These are phyloP conservation scores for Drosophila willistoni DNA, from an alignment of 1,140 invertebrate genomes.

Conservation along the genomic window DNA sequence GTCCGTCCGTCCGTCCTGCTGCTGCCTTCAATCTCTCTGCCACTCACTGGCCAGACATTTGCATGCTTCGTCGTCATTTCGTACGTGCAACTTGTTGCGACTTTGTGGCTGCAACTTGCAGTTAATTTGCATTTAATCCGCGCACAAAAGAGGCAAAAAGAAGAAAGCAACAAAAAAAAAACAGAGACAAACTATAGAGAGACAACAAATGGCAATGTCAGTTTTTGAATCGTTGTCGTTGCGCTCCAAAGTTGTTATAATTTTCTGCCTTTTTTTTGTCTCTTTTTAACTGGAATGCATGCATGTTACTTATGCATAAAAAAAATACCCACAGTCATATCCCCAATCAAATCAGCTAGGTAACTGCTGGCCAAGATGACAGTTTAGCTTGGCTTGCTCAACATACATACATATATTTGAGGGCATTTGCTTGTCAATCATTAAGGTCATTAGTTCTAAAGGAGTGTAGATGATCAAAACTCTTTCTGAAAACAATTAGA, in stretches of 20 bases:
- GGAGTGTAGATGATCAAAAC: too few species aligned
- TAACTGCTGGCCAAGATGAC: background rate
- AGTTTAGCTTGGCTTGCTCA: too few species aligned
- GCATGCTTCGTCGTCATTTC: conserved; percentile 57
- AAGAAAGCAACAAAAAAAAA: conserved; percentile 26
- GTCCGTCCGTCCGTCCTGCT: conserved; percentile 25
- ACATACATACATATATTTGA: too few species aligned
- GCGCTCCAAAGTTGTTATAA: conserved; percentile 40
- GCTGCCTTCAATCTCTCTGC: conserved; percentile 24
- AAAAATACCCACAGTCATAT: background rate
- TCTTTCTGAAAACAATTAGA: too few species aligned
- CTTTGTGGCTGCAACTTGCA: conserved; percentile 58
- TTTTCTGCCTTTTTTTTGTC: background rate
- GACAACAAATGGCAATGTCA: conserved; percentile 49
- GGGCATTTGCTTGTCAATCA: too few species aligned
- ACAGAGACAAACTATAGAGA: conserved; percentile 14
- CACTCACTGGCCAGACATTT: conserved; percentile 46
- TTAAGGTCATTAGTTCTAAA: too few species aligned
- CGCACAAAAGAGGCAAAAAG: conserved; percentile 24
- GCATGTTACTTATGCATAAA: too few species aligned
- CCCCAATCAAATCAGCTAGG: background rate
- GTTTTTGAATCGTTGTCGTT: conserved; percentile 56
- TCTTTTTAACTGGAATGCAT: background rate
- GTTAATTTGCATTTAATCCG: conserved; percentile 80
- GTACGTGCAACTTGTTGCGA: conserved; percentile 79